Evolutionary conservation across 2,797 vertebrate genomes (phyloP).

Genomic region (Semaprochilodus insignis): DNA sequence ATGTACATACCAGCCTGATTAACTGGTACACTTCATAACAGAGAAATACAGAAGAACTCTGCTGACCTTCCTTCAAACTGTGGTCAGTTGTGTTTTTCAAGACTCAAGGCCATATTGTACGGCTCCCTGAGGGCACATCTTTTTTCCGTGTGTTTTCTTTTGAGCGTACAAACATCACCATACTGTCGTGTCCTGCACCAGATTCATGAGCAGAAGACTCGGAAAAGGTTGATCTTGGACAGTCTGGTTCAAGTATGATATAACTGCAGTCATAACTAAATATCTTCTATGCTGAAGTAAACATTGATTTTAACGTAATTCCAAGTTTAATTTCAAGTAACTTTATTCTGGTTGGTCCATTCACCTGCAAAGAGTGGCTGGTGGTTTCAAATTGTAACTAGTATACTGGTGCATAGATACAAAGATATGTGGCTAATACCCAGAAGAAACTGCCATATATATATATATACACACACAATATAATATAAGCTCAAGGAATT

Average conservation of each 20-base stretch:
- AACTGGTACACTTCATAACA: slow-evolving; percentile 6
- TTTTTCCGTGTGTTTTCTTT: background rate
- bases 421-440: too few relatives aligned
- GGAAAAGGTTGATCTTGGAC: background rate
- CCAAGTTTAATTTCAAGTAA: too few relatives aligned
- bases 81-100: slow-evolving; percentile 5
- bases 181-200: background rate
- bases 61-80: background rate
- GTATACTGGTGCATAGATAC: too few relatives aligned
- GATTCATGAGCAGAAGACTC: background rate
- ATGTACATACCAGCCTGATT: background rate
- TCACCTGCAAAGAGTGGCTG: too few relatives aligned
- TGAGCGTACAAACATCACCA: background rate
- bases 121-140: slow-evolving; percentile 7
- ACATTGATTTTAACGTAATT: too few relatives aligned
- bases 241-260: background rate
- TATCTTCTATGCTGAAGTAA: too few relatives aligned
- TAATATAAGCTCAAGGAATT: too few relatives aligned
- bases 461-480: too few relatives aligned
- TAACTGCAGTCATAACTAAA: too few relatives aligned
- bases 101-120: background rate
- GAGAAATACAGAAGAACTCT: background rate
- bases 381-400: too few relatives aligned
- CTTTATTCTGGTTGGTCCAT: too few relatives aligned
- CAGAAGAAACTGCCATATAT: too few relatives aligned